Evolutionary conservation across 2,888 invertebrate genomes (phyloP), one percentile per base, ranked within the genome.

Genomic region (Lamellibrachia columna): DNA sequence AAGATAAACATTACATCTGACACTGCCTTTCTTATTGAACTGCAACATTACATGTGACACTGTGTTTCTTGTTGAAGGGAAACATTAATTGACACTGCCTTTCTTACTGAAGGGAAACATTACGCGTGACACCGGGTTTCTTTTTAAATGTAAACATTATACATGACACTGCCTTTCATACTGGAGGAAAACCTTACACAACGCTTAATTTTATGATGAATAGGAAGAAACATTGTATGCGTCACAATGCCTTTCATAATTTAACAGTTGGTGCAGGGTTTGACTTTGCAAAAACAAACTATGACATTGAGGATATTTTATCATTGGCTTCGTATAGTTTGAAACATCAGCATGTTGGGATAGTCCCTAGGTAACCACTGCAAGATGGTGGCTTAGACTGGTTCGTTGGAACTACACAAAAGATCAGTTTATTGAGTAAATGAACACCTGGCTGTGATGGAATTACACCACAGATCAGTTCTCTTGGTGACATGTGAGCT

Each of bases 21-120:
- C 6, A 58, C 58, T 58, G 58, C 8, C 58, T 58, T 58, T 58
- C 99, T 58, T 58, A 7, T 58, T 15, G 15, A 58, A 58, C 11
- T 3, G 58, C 8, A 58, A 58, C 15, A 58, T 58, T 58, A 15
- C 58, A 7, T 58, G 58, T 58, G 58, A 58, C 58, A 58, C 58
- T 58, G 58, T 15, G 11, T 58, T 58, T 40, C 2, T 58, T 58
- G 15, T 58, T 8, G 15, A 58, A 58, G 58, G 3, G 58, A 58
- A 58, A 58, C 15, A 58, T 58, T 58, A 15, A 11, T 8, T 58
- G 58, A 58, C 58, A 58, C 95, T 98, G 98, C 95, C 98, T 98
- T 95, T 99, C 99, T 11, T 96, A 95, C 95, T 97, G 95, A 91
- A 95, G 94, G 53, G 53, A 52, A 91, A 58, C 15, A 58, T 58